Evolutionary conservation across 2,113 vertebrate species (phyloP).

Genomic region (Pseudorhombus dupliciocellatus): DNA sequence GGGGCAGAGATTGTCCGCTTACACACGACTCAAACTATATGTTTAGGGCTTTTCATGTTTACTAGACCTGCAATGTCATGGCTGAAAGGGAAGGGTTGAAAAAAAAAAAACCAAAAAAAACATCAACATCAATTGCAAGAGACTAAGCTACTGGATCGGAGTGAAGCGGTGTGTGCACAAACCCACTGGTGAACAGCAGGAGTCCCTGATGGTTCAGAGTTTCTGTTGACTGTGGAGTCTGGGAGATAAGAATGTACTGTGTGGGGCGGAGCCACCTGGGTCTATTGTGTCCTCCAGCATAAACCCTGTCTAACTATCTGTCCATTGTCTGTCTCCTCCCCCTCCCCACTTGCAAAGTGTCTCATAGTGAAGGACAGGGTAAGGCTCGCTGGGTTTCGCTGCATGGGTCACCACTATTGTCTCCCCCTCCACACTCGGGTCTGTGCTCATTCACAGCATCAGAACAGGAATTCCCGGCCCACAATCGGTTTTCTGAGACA

Average conservation of each 20-base stretch:
- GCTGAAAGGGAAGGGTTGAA: slow-evolving; percentile 1
- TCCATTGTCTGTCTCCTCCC: slow-evolving; percentile 80
- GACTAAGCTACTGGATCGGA: slow-evolving; percentile 46
- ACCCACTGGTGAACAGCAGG: slow-evolving; percentile 51
- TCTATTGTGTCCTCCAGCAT: slow-evolving; percentile 32
- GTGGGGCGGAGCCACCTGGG: slow-evolving; percentile 24
- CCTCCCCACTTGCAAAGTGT: slow-evolving; percentile 81
- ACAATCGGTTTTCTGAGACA: slow-evolving; percentile 6
- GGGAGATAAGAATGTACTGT: slow-evolving; percentile 21
- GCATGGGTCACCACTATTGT: slow-evolving; percentile 76
- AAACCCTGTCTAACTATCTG: slow-evolving; percentile 74
- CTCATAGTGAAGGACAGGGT: slow-evolving; percentile 85
- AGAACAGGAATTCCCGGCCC: slow-evolving; percentile 39
- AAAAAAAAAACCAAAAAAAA: slow-evolving; percentile 9
- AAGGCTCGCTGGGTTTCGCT: slow-evolving; percentile 77
- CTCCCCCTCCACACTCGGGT: slow-evolving; percentile 48
- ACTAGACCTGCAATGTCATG: background rate
- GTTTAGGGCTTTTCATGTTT: background rate
- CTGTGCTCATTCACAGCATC: slow-evolving; percentile 73
- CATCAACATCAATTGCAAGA: slow-evolving; percentile 19
- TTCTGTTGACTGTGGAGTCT: slow-evolving; percentile 18
- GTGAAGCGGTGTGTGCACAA: slow-evolving; percentile 52
- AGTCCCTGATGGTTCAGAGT: slow-evolving; percentile 24
- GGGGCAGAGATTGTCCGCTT: slow-evolving; percentile 13
- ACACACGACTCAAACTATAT: slow-evolving; percentile 10